These are phyloP conservation scores for Allacma fusca DNA, from an alignment of 2,888 invertebrate species.

Conservation along the genomic window DNA sequence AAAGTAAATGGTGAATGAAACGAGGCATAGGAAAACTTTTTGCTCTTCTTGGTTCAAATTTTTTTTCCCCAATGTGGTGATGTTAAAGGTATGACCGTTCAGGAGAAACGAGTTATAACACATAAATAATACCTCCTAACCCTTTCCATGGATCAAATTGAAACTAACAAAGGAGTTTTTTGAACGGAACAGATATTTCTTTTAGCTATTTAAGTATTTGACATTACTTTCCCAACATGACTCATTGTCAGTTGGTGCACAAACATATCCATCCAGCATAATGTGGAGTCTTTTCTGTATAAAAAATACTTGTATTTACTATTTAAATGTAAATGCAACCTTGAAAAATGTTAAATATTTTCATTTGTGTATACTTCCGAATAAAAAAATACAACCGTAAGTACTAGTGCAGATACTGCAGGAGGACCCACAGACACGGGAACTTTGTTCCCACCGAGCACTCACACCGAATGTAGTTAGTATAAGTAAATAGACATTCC, in stretches of 20 bases:
- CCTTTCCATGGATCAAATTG: slow-evolving; percentile 28
- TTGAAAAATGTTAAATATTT: slow-evolving; percentile 42
- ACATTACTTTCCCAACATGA: slow-evolving; percentile 31
- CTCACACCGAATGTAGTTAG: too few species aligned
- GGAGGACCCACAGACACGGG: too few species aligned
- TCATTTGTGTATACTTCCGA: slow-evolving; percentile 13
- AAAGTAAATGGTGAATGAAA: slow-evolving; percentile 5
- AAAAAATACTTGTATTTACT: slow-evolving; percentile 32
- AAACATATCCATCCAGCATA: slow-evolving; percentile 6
- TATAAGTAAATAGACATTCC: too few species aligned
- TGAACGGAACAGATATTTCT: slow-evolving; percentile 35
- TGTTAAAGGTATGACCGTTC: too few species aligned
- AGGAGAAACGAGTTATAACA: too few species aligned
- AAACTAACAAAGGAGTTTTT: slow-evolving; percentile 30
- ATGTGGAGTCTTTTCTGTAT: background rate
- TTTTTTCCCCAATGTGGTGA: too few species aligned
- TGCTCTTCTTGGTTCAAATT: slow-evolving; percentile 28
- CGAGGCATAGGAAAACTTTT: slow-evolving; percentile 24
- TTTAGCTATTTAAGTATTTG: slow-evolving; percentile 37
- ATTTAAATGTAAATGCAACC: slow-evolving; percentile 35
- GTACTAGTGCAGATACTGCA: too few species aligned
- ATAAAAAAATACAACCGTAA: background rate
- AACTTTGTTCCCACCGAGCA: too few species aligned
- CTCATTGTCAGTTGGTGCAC: slow-evolving; percentile 17
- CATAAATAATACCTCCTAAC: slow-evolving; percentile 10